Evolutionary conservation across 2,888 invertebrate species (phyloP).

Genomic region (Acanthopleura granulata): DNA sequence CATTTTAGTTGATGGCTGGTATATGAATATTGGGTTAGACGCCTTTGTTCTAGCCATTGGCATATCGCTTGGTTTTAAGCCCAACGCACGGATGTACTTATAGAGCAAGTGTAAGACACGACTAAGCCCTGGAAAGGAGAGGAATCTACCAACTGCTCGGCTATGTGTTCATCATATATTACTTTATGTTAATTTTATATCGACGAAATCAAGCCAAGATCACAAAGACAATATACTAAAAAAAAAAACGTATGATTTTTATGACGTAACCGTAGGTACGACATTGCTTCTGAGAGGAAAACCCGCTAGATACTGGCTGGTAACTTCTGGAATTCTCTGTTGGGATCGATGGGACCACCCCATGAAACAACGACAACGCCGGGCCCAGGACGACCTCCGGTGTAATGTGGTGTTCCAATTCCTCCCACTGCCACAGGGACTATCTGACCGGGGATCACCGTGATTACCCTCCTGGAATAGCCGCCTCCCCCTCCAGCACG

Average conservation of each 20-base stretch:
- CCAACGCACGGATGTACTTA: too few relatives aligned
- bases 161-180: too few relatives aligned
- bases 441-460: background rate
- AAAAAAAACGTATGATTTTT: too few relatives aligned
- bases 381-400: background rate
- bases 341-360: constrained; percentile 3
- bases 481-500: constrained; percentile 11
- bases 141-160: too few relatives aligned
- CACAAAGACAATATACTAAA: background rate
- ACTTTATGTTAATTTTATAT: too few relatives aligned
- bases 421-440: background rate
- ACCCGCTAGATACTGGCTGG: background rate
- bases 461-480: background rate
- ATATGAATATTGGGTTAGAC: too few relatives aligned
- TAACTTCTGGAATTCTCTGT: background rate
- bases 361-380: constrained; percentile 9
- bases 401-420: constrained; percentile 14
- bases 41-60: too few relatives aligned
- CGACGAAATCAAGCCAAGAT: background rate
- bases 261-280: background rate
- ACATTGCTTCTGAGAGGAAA: too few relatives aligned
- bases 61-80: too few relatives aligned
- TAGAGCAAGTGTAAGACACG: too few relatives aligned
- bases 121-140: too few relatives aligned
- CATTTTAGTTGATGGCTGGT: too few relatives aligned